Evolutionary conservation across 2,113 vertebrate genomes (phyloP).

Genomic region (Grammomys surdaster): DNA sequence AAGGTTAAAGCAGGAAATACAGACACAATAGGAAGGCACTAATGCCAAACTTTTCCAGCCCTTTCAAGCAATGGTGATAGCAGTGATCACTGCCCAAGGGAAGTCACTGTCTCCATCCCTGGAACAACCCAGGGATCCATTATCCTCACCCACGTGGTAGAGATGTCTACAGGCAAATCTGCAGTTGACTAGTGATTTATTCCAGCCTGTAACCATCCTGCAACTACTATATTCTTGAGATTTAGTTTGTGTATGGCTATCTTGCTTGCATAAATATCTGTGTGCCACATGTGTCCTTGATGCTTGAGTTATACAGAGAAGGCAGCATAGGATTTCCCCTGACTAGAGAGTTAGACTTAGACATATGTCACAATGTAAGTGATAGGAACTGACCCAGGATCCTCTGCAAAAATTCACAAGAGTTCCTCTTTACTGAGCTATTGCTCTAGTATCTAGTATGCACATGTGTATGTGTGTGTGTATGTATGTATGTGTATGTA

Average conservation of each 20-base stretch:
- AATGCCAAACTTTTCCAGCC: background rate
- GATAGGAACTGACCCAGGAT: background rate
- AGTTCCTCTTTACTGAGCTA: too few relatives aligned
- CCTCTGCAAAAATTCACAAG: too few relatives aligned
- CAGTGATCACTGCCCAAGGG: background rate
- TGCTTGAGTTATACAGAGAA: background rate
- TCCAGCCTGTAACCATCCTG: background rate
- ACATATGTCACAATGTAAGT: background rate
- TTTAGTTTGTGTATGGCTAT: background rate
- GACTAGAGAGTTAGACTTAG: background rate
- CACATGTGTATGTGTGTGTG: too few relatives aligned
- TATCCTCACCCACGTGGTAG: background rate
- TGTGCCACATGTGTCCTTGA: background rate
- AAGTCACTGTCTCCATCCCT: background rate
- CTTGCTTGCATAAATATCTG: background rate
- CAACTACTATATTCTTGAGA: too few relatives aligned
- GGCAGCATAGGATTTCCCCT: background rate
- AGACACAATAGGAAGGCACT: background rate
- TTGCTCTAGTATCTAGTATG: too few relatives aligned
- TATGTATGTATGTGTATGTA: background rate
- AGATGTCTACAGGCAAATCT: background rate
- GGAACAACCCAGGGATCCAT: background rate
- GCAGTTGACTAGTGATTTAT: background rate
- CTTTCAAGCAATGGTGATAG: background rate
- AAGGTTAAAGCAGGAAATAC: background rate